Evolutionary conservation across 2,888 invertebrate species (phyloP).

Genomic region (Belgica antarctica): DNA sequence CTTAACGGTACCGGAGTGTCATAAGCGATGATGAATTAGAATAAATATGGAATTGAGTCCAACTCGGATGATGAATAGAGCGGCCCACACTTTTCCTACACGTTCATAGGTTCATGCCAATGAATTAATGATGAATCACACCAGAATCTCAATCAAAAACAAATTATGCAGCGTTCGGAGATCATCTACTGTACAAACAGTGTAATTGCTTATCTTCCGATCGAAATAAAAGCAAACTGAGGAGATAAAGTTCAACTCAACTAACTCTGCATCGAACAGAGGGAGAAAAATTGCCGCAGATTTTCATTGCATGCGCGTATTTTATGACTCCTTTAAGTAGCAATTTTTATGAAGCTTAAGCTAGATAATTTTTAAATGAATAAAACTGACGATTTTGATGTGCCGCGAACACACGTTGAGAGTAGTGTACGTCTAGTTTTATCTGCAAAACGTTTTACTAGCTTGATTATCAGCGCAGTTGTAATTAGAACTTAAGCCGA

Average conservation of each 20-base stretch:
- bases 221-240: background rate
- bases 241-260: background rate
- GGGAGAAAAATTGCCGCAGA: background rate
- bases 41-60: background rate
- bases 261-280: background rate
- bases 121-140: background rate
- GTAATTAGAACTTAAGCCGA: background rate
- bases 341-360: background rate
- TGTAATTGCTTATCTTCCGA: background rate
- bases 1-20: constrained; percentile 1
- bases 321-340: background rate
- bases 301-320: background rate
- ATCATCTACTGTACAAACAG: background rate
- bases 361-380: background rate
- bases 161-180: background rate
- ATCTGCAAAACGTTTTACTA: too few relatives aligned
- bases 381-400: background rate
- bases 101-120: background rate
- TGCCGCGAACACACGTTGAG: background rate
- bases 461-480: too few relatives aligned
- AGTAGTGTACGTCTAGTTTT: background rate
- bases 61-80: background rate
- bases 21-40: background rate
- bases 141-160: too few relatives aligned
- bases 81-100: background rate